Evolutionary conservation across 1,140 invertebrate genomes (phyloP).

Genomic region (Sinella curviseta): DNA sequence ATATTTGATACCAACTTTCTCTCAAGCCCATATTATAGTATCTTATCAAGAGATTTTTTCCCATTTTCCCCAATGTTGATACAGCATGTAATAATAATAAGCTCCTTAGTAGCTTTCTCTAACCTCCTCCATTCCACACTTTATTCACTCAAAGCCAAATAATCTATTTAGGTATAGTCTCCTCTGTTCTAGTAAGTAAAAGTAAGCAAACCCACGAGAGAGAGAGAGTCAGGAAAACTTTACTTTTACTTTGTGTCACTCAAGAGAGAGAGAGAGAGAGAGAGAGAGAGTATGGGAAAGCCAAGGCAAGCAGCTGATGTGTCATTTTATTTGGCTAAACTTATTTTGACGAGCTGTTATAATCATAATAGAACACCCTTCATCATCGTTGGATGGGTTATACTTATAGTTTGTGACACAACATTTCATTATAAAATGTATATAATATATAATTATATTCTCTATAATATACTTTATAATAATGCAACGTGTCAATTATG

Average conservation of each 20-base stretch:
- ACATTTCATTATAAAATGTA: too few species aligned
- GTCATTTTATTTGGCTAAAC: neutral
- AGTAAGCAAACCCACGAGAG: neutral
- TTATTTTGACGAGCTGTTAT: conserved; percentile 9
- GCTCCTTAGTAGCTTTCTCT: neutral
- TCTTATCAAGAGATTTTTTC: neutral
- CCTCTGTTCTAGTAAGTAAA: too few species aligned
- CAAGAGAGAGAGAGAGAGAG: neutral
- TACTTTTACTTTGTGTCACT: conserved; percentile 16
- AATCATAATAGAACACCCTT: too few species aligned
- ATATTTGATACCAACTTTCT: too few species aligned
- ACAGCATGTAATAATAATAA: conserved; percentile 13
- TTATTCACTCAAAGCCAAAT: neutral
- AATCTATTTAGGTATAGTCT: neutral
- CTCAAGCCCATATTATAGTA: neutral
- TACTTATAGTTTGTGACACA: too few species aligned
- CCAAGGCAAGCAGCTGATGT: neutral
- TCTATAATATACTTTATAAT: too few species aligned
- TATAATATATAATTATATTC: too few species aligned
- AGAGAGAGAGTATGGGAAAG: neutral
- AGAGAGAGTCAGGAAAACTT: neutral
- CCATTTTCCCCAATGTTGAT: neutral
- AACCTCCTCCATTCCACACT: neutral
- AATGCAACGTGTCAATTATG: too few species aligned
- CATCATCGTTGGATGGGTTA: too few species aligned